Evolutionary conservation across 2,113 vertebrate genomes (phyloP).

Genomic region (Parus major): DNA sequence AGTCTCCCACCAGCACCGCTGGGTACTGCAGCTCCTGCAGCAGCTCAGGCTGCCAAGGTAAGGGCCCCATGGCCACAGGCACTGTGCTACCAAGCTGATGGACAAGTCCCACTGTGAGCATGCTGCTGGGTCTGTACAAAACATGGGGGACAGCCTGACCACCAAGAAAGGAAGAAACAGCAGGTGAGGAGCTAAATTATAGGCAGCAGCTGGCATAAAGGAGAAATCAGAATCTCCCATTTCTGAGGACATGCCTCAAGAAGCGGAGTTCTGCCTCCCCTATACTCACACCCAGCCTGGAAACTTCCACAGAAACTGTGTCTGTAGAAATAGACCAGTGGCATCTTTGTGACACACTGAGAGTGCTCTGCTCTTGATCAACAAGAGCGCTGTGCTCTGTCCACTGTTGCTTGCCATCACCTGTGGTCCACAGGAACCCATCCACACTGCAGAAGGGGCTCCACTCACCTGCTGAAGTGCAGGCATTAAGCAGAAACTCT

Average conservation of each 20-base stretch:
- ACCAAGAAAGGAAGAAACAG: background rate
- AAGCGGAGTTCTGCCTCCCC: background rate
- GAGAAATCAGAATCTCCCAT: background rate
- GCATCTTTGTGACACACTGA: background rate
- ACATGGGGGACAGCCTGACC: background rate
- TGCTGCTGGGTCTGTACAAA: background rate
- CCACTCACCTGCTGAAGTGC: background rate
- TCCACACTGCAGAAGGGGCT: background rate
- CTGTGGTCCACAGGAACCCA: background rate
- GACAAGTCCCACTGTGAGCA: background rate
- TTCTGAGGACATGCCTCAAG: background rate
- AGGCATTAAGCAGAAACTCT: background rate
- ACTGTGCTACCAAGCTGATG: background rate
- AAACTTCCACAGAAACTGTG: background rate
- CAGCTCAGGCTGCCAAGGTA: background rate
- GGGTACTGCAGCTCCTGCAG: background rate
- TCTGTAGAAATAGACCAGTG: background rate
- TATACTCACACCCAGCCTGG: background rate
- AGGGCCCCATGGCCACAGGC: background rate
- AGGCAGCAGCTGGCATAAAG: background rate
- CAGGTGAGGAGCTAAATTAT: background rate
- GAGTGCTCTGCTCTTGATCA: background rate
- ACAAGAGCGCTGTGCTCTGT: background rate
- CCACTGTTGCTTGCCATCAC: background rate
- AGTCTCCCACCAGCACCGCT: background rate